Conservation (phyloP, 35 echinoderm and acorn worm species). For the Holothuria glaberrima region DNA sequence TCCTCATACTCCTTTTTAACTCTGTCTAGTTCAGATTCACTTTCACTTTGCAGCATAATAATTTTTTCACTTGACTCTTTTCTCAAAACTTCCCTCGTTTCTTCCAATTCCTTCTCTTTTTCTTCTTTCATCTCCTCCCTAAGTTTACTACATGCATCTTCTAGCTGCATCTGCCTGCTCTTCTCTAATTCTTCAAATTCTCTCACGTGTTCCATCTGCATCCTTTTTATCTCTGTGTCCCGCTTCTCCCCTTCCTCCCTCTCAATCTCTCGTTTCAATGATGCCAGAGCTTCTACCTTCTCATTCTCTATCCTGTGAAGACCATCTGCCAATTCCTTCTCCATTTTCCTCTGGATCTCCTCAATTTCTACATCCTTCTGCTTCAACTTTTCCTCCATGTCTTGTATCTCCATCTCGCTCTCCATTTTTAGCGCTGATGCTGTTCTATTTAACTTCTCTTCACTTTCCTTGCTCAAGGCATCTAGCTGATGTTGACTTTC, state of each 20-base stretch:
- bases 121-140: conserved; percentile 37
- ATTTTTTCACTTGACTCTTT: conserved; percentile 42
- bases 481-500: conserved; percentile 41
- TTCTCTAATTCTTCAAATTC: conserved; percentile 77
- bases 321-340: conserved; percentile 52
- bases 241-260: conserved; percentile 57
- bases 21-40: conserved; percentile 40
- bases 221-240: conserved; percentile 29
- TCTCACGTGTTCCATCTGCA: conserved; percentile 68
- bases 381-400: conserved; percentile 67
- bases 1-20: conserved; percentile 9
- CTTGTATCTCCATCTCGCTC: conserved; percentile 72
- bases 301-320: conserved; percentile 52
- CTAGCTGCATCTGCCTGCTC: conserved; percentile 63
- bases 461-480: not conserved
- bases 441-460: conserved; percentile 57
- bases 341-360: conserved; percentile 37
- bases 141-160: conserved; percentile 56
- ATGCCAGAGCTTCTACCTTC: conserved; percentile 62
- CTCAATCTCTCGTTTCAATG: conserved; percentile 60
- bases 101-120: conserved; percentile 17
- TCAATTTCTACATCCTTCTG: conserved; percentile 66
- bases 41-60: conserved; percentile 5
- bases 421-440: conserved; percentile 72
- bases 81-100: conserved; percentile 12